Evolutionary conservation across 1,140 invertebrate species (phyloP), one percentile per base, ranked within the genome.

Genomic region (Neodiprion pinetum): DNA sequence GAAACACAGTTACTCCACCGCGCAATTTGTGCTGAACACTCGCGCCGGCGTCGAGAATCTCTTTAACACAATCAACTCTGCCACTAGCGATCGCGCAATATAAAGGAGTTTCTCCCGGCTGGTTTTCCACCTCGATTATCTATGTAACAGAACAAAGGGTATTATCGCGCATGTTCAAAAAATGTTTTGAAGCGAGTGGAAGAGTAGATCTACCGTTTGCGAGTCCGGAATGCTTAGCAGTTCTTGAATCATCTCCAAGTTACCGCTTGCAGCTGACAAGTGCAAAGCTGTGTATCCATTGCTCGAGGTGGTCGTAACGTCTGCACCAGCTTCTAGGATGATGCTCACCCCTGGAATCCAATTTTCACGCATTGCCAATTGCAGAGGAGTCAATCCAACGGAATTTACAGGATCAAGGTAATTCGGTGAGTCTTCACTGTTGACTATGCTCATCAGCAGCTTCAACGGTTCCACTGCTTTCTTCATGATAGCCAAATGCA

Each of bases 241-340:
- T 81, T 93, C 88, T 75, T 89, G 87, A 2, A 94, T 87, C 8
- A 94, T 88, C 49, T 93, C 91, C 79, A 86, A 12, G 77, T 93
- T 90, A 1, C 92, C 93, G 21, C 87, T 82, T 28, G 89, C 82
- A 70, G 91, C 90, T n/a, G 92, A 91, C 53, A 90, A 84, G 76
- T 91, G 89, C 21, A 93, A 84, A 4, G 90, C 87, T 40, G 89
- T 91, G 76, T 90, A 85, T 11, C 90, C 90, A n/a, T 92, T 90
- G 67, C 92, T 91, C 76, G 92, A 92, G 73, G 88, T 89, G 14
- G 89, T 85, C 76, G 93, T 93, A 1, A 94, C 89, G 83, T 94
- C 90, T 68, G 93, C 93, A 17, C 93, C 93, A 77, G 91, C 90
- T 80, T 93, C 91, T 7, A 96, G 83, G 10, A 95, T 88, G 14